Evolutionary conservation across 2,888 invertebrate species (phyloP).

Genomic region (Arenicola marina): DNA sequence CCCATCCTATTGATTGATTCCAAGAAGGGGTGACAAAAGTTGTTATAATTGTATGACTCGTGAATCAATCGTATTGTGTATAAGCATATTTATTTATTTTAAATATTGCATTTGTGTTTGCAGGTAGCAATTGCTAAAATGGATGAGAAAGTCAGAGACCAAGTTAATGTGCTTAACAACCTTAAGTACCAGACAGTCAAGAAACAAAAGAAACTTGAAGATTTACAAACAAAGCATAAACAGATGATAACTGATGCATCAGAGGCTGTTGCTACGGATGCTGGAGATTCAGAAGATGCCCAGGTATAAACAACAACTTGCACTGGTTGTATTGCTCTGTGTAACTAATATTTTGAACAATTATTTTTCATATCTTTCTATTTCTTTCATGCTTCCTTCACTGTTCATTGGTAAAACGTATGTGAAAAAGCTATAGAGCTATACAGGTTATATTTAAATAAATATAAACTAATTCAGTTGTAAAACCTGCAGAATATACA

Average conservation of each 20-base stretch:
- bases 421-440: neutral
- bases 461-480: too few species aligned
- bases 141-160: conserved; percentile 60
- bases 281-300: conserved; percentile 57
- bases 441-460: too few species aligned
- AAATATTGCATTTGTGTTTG: neutral
- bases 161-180: conserved; percentile 55
- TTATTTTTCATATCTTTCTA: neutral
- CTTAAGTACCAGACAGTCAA: conserved; percentile 51
- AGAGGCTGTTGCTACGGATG: conserved; percentile 56
- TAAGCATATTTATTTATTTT: neutral
- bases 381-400: too few species aligned
- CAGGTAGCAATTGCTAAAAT: conserved; percentile 58
- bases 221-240: conserved; percentile 52
- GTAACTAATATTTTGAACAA: neutral
- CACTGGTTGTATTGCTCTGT: neutral
- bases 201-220: conserved; percentile 56
- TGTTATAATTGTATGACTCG: too few species aligned
- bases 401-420: neutral
- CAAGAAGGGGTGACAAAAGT: too few species aligned
- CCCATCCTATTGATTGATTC: neutral
- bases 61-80: neutral
- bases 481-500: too few species aligned
- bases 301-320: conserved; percentile 45
- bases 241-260: conserved; percentile 57